Evolutionary conservation across 2,113 vertebrate species (phyloP).

Genomic region (Chamaea fasciata): DNA sequence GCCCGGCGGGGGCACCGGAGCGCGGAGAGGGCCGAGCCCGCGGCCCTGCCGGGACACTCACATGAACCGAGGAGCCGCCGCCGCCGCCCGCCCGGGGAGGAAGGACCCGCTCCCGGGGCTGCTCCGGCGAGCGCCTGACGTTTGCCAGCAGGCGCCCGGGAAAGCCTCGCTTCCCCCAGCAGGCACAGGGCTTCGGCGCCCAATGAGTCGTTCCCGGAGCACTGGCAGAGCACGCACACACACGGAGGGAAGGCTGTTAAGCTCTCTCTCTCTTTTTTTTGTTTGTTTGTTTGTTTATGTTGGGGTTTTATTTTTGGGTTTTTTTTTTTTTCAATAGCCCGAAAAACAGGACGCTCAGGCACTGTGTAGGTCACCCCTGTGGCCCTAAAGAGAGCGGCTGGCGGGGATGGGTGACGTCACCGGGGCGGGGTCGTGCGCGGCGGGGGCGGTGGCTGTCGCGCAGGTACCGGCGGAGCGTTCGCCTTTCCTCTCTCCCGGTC

Average conservation of each 20-base stretch:
- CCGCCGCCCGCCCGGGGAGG: background rate
- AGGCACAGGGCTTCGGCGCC: accelerated
- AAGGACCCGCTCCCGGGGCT: background rate
- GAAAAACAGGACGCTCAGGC: background rate
- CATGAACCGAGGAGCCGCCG: conserved; percentile 3
- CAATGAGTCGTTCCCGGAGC: accelerated
- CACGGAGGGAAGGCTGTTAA: accelerated
- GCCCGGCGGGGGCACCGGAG: background rate
- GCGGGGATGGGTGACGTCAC: background rate
- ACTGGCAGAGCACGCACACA: accelerated
- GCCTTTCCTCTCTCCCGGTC: no score
- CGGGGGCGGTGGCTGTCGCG: background rate
- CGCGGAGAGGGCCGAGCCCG: accelerated
- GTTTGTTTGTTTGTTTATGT: background rate
- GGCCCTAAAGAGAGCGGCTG: background rate
- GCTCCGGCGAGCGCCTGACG: background rate
- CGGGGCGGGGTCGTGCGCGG: background rate
- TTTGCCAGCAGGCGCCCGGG: accelerated
- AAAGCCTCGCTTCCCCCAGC: accelerated
- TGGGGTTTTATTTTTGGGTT: accelerated
- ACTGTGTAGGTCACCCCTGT: accelerated
- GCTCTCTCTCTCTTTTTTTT: accelerated
- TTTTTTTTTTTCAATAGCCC: no score
- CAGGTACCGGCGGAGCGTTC: accelerated
- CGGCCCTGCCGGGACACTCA: background rate